Base-by-base conservation (phyloP, 2,888 invertebrate genomes). In the Agrenia bidenticulata region DNA sequence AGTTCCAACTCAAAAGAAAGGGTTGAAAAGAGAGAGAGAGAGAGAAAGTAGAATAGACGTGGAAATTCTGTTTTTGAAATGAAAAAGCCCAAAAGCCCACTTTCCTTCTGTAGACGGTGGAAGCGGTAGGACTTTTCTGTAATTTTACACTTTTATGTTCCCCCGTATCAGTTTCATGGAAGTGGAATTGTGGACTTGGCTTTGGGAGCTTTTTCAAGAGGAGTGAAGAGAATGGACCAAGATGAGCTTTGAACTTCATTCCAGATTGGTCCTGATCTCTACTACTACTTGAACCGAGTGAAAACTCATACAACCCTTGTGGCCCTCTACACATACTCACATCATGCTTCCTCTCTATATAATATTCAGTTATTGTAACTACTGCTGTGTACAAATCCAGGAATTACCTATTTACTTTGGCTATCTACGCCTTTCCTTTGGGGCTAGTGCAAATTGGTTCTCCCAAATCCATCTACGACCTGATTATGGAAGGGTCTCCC, bases 211-310 rank as follows among this genome's bases (percentile, higher is more conserved):
- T 45, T 15, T 45, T n/a, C 19, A 5, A 4, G 19, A 45, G n/a
- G n/a, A 45, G 9, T 45, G 45, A 45, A 45, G 45, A 45, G 19
- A 17, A 19, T 17, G 19, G n/a, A 51, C 51, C 2, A 19, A 51
- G 51, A 24, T 21, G 24, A 51, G 24, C 51, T 51, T 51, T 51
- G 51, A 51, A 51, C 51, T 51, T 51, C 51, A 19, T 51, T 23
- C 23, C 21, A 51, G 23, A 51, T 45, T 45, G 45, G 45, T 45
- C 45, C 17, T 45, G 45, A 45, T 45, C 45, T 45, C 19, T 15
- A 9, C 5, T 4, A 17, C 45, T 15, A 45, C 19, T 19, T 19
- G 5, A 4, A 15, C 19, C 45, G n/a, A n/a, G n/a, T n/a, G n/a
- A n/a, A n/a, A n/a, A n/a, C n/a, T n/a, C n/a, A n/a, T n/a, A n/a